phyloP scores from a whole-genome alignment of 2,888 invertebrate species.

The Drosophila tanythrix region DNA sequence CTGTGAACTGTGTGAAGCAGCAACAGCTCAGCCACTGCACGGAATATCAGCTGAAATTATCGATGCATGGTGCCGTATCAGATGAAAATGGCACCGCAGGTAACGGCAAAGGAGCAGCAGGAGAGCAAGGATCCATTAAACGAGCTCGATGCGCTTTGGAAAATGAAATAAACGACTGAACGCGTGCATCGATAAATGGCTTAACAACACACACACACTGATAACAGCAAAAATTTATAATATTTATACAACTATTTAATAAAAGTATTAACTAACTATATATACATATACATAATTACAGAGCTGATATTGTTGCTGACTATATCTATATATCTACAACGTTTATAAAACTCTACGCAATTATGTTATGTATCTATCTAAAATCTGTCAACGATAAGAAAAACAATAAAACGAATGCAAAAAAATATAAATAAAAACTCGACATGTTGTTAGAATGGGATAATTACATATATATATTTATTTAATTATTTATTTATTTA shows the following conservation, averaged over 20 bases:
- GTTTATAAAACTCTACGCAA: constrained; percentile 36
- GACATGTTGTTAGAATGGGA: neutral
- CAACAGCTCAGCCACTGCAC: constrained; percentile 82
- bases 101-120: too few relatives aligned
- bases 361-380: constrained; percentile 13
- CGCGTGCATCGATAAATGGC: constrained; percentile 36
- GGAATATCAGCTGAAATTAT: constrained; percentile 82
- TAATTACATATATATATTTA: neutral
- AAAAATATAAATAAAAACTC: neutral
- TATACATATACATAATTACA: constrained; percentile 30
- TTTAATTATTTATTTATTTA: neutral
- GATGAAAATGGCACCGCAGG: too few relatives aligned
- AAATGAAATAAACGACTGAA: constrained; percentile 87
- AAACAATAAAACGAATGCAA: constrained; percentile 3
- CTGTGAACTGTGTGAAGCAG: constrained; percentile 80
- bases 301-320: constrained; percentile 56
- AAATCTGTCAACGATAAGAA: constrained; percentile 9
- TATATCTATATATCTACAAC: constrained; percentile 33
- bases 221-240: constrained; percentile 28
- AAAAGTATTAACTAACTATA: constrained; percentile 30
- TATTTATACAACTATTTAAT: constrained; percentile 60
- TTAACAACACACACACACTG: constrained; percentile 28
- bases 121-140: too few relatives aligned
- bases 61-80: constrained; percentile 84
- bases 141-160: too few relatives aligned